Conservation (phyloP, 2,113 vertebrate species). For the Alexandromys fortis region DNA sequence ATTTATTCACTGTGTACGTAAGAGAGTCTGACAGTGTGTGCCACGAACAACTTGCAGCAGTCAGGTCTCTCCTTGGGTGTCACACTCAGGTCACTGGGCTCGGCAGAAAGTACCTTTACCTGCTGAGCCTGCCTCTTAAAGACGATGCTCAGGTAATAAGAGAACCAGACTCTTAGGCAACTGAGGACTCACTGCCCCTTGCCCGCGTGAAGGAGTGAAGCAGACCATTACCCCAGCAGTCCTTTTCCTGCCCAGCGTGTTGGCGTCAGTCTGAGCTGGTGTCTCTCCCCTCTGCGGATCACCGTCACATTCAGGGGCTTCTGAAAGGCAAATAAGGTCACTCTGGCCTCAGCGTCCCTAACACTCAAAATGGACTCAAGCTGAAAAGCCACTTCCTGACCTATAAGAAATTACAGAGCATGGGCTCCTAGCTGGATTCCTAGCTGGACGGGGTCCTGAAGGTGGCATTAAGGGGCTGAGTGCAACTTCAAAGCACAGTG, state of each 20-base stretch:
- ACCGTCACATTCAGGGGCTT: conserved; percentile 91
- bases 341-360: neutral
- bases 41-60: neutral
- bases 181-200: neutral
- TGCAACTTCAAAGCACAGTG: neutral
- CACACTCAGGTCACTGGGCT: neutral
- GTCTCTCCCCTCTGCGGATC: conserved; percentile 88
- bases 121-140: neutral
- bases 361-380: neutral
- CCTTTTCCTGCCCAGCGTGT: conserved; percentile 95
- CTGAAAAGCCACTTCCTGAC: neutral
- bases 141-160: neutral
- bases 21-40: neutral
- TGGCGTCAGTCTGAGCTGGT: conserved; percentile 91
- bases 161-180: neutral
- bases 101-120: neutral
- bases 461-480: accelerated
- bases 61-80: neutral
- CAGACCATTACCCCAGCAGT: conserved; percentile 91
- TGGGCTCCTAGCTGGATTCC: neutral
- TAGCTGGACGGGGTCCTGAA: neutral
- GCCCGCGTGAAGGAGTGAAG: neutral
- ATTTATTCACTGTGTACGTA: neutral
- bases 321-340: conserved; percentile 81
- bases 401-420: too few species aligned